Base-by-base conservation (phyloP, 2,797 vertebrate species). In the Mareca strepera region DNA sequence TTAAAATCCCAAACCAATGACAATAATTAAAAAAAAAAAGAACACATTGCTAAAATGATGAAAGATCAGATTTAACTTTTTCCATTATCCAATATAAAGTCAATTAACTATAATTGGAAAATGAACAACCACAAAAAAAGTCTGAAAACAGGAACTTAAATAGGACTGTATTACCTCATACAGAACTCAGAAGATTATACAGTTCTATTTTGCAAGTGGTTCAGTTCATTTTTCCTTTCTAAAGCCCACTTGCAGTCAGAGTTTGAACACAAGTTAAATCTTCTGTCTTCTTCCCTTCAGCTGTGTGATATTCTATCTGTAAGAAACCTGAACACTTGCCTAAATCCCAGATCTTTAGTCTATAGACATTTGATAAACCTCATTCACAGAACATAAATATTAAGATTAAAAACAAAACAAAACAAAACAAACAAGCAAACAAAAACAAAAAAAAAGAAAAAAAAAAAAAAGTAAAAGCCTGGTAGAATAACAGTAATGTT, bases 51-150 rank as follows among this genome's bases (percentile, higher is more conserved):
- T 62, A 58, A 72, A 93, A 58, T 87, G 64, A 85, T 91, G 53
- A 68, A 95, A 90, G 56, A 88, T 72, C 60, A 82, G 33, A 72
- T 92, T 91, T 82, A 93, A 92, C 48, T 87, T 95, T 82, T 94
- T 78, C 58, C 68, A 58, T 89, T 91, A 91, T 62, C 58, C 60
- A 55, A 72, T 82, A 55, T 48, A 77, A 89, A 31, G 46, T 33
- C 69, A 85, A 91, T 91, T 91, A 93, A 76, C 33, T 55, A 21
- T 89, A 95, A 93, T 23, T 91, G 44, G 77, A 86, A 96, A 95
- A 89, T 25, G 17, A 90, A 25, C 29, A 82, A 80, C 41, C 23
- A 70, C 13, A 26, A 59, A 77, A 52, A 37, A 59, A 52, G 20
- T 68, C 37, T 86, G 28, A 85, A 92, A 91, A 44, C 21, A 74